These are phyloP conservation scores for Lasioglossum figueresi DNA, from an alignment of 2,888 invertebrate genomes.

Conservation along the genomic window DNA sequence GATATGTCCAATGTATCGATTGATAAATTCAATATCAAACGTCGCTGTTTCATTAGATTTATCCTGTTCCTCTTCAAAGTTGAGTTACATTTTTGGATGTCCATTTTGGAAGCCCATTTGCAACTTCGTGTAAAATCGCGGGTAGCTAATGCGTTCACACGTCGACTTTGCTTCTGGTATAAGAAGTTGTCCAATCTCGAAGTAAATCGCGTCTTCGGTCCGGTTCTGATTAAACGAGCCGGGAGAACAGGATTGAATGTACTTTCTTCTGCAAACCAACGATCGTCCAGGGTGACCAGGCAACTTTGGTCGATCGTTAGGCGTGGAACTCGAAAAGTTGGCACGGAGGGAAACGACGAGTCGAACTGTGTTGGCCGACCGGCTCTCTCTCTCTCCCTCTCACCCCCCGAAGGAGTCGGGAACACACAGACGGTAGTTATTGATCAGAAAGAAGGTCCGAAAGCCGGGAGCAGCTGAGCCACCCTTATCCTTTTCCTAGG, in stretches of 20 bases:
- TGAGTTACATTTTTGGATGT: no score
- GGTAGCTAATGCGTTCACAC: background rate
- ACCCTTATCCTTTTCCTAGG: constrained; percentile 69
- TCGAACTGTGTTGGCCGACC: constrained; percentile 21
- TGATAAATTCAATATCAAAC: no score
- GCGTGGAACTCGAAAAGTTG: constrained; percentile 1
- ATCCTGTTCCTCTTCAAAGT: no score
- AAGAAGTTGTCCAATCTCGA: background rate
- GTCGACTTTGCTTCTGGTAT: background rate
- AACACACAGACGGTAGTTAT: constrained; percentile 64
- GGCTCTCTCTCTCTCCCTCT: constrained; percentile 1
- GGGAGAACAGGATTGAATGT: background rate
- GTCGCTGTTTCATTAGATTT: no score
- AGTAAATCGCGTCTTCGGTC: background rate
- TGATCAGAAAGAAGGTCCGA: constrained; percentile 72
- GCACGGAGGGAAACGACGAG: constrained; percentile 11
- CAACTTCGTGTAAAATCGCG: background rate
- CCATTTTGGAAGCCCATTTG: no score
- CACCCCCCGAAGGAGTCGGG: constrained; percentile 31
- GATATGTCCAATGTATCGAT: no score
- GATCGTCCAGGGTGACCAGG: background rate
- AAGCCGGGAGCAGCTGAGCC: constrained; percentile 71
- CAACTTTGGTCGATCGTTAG: constrained; percentile 26
- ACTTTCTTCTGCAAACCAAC: background rate
- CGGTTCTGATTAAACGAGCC: background rate